Evolutionary conservation across 2,797 vertebrate genomes (phyloP).

Genomic region (Xerus rutilus): DNA sequence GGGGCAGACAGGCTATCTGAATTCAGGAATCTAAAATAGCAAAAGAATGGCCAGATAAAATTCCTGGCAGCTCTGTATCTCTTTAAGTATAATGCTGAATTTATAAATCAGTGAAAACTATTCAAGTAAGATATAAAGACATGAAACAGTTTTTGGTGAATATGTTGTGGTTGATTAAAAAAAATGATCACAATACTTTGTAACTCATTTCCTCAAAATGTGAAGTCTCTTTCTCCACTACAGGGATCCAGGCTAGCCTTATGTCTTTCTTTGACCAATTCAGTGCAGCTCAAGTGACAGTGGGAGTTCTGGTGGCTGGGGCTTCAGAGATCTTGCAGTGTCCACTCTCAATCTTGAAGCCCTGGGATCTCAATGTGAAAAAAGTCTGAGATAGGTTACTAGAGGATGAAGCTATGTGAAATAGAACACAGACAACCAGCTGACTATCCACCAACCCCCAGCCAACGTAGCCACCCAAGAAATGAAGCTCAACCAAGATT

Average conservation of each 20-base stretch:
- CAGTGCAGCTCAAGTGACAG: not conserved
- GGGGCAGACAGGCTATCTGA: not conserved
- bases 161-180: not conserved
- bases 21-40: conserved; percentile 7
- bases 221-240: not conserved
- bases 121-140: not conserved
- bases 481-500: not conserved
- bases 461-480: not conserved
- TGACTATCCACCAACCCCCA: not conserved
- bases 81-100: conserved; percentile 10
- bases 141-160: not conserved
- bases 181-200: not conserved
- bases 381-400: not conserved
- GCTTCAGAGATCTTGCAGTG: not conserved
- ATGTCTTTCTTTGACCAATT: not conserved
- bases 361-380: not conserved
- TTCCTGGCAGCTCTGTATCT: not conserved
- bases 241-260: not conserved
- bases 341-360: not conserved
- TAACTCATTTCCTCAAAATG: not conserved
- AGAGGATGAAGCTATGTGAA: accelerated
- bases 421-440: not conserved
- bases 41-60: conserved; percentile 7
- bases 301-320: not conserved
- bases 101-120: not conserved